A percentile compares a stretch with the other conserved stretches of the same genome.
Evolutionary conservation across 2,797 vertebrate genomes (phyloP).

Genomic region (Acanthiza pusilla): DNA sequence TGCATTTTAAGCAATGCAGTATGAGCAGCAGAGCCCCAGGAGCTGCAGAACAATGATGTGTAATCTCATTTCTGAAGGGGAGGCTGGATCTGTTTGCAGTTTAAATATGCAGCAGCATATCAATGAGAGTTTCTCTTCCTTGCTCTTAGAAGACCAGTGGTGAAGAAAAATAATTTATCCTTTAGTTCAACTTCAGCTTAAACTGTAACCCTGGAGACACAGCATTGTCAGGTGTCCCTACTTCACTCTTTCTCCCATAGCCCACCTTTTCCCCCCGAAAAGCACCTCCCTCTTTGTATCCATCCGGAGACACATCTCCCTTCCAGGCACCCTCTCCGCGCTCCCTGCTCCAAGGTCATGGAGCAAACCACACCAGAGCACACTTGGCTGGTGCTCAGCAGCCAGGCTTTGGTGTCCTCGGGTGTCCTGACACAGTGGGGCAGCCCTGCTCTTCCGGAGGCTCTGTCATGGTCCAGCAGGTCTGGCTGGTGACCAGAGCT

Average conservation of each 20-base stretch:
- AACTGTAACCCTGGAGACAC: neutral
- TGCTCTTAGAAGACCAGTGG: neutral
- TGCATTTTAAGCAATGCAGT: neutral
- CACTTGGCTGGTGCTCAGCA: neutral
- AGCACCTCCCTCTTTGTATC: neutral
- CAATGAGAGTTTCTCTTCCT: neutral
- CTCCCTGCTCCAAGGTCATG: neutral
- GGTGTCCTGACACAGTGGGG: neutral
- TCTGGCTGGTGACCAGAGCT: neutral
- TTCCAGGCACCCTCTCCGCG: neutral
- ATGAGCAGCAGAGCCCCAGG: neutral
- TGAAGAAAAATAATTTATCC: neutral
- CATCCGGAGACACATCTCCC: neutral
- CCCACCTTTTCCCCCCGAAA: neutral
- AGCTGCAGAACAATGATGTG: neutral
- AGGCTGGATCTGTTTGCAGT: neutral
- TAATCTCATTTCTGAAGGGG: neutral
- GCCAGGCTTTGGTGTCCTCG: neutral
- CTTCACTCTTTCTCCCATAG: neutral
- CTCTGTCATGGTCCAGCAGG: neutral
- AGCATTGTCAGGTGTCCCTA: neutral
- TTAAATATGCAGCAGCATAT: neutral
- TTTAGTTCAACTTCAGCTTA: neutral
- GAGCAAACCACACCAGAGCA: neutral
- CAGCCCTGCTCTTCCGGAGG: fast-evolving